These are phyloP conservation scores for Halesus radiatus DNA, from an alignment of 1,140 invertebrate species.

Conservation along the genomic window DNA sequence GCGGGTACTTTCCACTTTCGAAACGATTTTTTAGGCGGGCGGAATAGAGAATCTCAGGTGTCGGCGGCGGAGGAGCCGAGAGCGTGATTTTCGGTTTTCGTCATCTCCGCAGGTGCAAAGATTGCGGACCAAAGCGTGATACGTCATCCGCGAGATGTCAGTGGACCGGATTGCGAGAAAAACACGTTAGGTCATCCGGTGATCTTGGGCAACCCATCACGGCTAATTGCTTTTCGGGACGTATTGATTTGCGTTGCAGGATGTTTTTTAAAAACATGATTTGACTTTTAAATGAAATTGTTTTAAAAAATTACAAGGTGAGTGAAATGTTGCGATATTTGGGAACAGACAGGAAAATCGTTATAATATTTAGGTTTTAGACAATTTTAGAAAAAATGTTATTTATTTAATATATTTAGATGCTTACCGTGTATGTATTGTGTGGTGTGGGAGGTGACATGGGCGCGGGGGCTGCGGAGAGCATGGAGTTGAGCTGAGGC, in stretches of 20 bases:
- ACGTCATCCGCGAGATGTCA: constrained; percentile 35
- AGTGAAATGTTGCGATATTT: not conserved
- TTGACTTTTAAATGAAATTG: too few species aligned
- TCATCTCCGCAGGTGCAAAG: constrained; percentile 35
- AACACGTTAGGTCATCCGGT: constrained; percentile 5
- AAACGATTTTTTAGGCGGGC: constrained; percentile 16
- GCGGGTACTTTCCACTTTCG: constrained; percentile 41
- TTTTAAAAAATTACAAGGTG: too few species aligned
- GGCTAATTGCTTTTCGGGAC: constrained; percentile 11
- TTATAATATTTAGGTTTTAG: too few species aligned
- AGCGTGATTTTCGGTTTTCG: constrained; percentile 36
- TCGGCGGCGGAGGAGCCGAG: not conserved
- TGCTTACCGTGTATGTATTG: constrained; percentile 68
- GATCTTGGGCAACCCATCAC: constrained; percentile 10
- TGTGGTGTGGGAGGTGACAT: constrained; percentile 59
- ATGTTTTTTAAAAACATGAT: not conserved
- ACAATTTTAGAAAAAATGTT: too few species aligned
- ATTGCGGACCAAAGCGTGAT: not conserved
- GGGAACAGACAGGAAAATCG: not conserved
- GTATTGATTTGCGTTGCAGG: not conserved
- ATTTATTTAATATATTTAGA: not conserved
- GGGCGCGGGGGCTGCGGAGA: constrained; percentile 64
- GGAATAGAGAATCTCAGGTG: constrained; percentile 34
- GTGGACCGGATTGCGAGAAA: constrained; percentile 19
- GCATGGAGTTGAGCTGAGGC: constrained; percentile 72